phyloP scores from a whole-genome alignment of 1,140 invertebrate genomes.

The Tetramorium parvispinum region DNA sequence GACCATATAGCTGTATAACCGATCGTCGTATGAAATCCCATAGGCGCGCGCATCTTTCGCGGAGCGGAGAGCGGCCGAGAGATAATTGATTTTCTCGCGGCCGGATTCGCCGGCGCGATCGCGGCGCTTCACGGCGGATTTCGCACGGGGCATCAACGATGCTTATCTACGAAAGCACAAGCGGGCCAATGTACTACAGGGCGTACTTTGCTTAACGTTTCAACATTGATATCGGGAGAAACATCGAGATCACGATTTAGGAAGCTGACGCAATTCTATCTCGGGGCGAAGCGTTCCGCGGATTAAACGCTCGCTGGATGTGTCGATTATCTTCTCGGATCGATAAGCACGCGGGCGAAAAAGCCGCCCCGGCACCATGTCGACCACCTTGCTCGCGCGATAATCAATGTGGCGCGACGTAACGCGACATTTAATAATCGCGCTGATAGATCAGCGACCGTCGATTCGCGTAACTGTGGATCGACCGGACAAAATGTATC shows the following conservation, averaged over 20 bases:
- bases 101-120: conserved; percentile 1
- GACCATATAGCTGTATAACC: neutral
- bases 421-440: conserved; percentile 54
- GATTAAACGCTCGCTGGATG: neutral
- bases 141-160: neutral
- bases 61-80: neutral
- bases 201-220: neutral
- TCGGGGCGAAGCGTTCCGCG: conserved; percentile 26
- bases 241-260: conserved; percentile 18
- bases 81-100: conserved; percentile 39
- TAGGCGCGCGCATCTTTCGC: neutral
- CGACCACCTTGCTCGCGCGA: neutral
- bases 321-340: conserved; percentile 37
- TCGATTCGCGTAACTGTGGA: neutral
- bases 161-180: neutral
- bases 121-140: conserved; percentile 3
- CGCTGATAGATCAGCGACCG: neutral
- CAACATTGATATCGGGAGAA: neutral
- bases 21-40: conserved; percentile 44
- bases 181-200: neutral
- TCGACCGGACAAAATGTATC: conserved; percentile 18
- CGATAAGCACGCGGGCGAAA: conserved; percentile 7
- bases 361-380: neutral
- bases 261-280: neutral
- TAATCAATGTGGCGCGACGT: conserved; percentile 24